Percentiles rank a stretch among this genome's conserved stretches.
Conservation (phyloP, 1,140 invertebrate species). For the Drosophila paulistorum region DNA sequence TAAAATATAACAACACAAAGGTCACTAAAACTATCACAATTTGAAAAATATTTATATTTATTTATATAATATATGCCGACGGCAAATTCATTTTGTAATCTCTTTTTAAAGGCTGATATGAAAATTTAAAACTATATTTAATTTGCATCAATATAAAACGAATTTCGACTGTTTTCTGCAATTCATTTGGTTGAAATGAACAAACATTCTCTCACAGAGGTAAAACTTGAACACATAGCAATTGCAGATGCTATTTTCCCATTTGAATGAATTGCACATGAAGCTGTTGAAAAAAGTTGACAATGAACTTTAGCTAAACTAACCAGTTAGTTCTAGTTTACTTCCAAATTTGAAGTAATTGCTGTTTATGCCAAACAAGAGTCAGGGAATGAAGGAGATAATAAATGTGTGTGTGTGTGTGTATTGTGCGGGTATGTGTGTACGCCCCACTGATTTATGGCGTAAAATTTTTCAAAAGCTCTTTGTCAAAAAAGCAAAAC, state of each 20-base stretch:
- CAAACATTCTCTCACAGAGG: conserved; percentile 8
- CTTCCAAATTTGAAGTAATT: conserved; percentile 65
- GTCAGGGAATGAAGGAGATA: too few species aligned
- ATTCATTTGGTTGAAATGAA: conserved; percentile 13
- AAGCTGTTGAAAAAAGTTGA: conserved; percentile 58
- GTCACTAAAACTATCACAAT: too few species aligned
- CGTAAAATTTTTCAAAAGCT: conserved; percentile 62
- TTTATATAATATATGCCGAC: too few species aligned
- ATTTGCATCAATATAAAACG: conserved; percentile 28
- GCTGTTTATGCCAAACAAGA: conserved; percentile 64
- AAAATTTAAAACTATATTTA: not conserved
- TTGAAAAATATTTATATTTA: too few species aligned
- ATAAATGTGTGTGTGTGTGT: conserved; percentile 11
- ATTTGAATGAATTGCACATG: conserved; percentile 64
- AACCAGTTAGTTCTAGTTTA: conserved; percentile 43
- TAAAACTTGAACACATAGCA: not conserved
- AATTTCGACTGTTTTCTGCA: conserved; percentile 25
- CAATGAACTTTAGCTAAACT: conserved; percentile 57
- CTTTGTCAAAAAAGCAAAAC: conserved; percentile 58
- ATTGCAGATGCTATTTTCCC: conserved; percentile 9
- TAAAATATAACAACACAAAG: too few species aligned
- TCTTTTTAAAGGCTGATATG: too few species aligned
- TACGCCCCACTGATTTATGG: conserved; percentile 64
- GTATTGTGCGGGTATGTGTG: not conserved
- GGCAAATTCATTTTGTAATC: too few species aligned